Conservation (phyloP, 1,140 invertebrate species). For the Hyles vespertilio region DNA sequence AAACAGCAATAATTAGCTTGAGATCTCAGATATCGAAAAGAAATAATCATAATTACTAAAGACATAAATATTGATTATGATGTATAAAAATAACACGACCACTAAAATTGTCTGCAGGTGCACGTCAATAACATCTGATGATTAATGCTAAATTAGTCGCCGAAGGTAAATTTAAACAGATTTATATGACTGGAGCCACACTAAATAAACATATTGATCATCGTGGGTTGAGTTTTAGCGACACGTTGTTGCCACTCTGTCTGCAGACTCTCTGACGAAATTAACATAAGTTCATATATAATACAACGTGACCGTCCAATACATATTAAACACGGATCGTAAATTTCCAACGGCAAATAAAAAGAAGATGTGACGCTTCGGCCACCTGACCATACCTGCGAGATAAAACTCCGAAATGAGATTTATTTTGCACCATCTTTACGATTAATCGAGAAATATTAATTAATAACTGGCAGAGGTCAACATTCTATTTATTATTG, state of each 20-base stretch:
- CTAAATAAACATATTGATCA: constrained; percentile 7
- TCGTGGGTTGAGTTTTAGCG: constrained; percentile 11
- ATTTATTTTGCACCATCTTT: constrained; percentile 41
- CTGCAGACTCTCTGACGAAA: constrained; percentile 40
- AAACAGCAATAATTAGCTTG: no score
- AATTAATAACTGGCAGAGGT: constrained; percentile 47
- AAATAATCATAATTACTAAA: no score
- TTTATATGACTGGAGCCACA: no score
- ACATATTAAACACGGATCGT: constrained; percentile 44
- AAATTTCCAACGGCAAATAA: constrained; percentile 48
- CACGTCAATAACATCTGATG: no score
- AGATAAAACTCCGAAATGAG: constrained; percentile 38
- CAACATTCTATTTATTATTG: constrained; percentile 55
- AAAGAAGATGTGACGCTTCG: constrained; percentile 34
- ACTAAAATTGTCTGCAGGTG: no score
- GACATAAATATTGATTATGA: no score
- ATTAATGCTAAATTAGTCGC: no score
- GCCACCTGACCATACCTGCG: constrained; percentile 43
- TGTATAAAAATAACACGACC: no score
- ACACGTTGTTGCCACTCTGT: constrained; percentile 55
- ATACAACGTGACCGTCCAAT: constrained; percentile 47
- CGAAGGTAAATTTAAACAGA: no score
- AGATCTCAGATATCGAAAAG: no score
- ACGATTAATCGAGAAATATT: constrained; percentile 50
- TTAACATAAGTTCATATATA: constrained; percentile 45